These are phyloP conservation scores for Tricholauxania praeusta DNA, from an alignment of 2,888 invertebrate genomes.

Conservation along the genomic window DNA sequence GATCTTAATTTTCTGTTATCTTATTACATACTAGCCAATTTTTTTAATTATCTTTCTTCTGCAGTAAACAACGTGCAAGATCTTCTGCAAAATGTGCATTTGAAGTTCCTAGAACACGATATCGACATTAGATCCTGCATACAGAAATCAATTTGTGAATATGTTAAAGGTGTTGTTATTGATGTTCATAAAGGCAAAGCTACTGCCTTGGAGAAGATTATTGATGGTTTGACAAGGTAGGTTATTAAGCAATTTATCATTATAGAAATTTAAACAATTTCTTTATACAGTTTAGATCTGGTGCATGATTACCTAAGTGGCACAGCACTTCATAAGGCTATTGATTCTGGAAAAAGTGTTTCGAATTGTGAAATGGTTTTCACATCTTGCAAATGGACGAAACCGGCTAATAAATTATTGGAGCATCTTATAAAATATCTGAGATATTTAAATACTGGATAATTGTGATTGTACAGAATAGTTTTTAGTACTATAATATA, in stretches of 20 bases:
- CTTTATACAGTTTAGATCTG: slow-evolving; percentile 59
- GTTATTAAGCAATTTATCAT: slow-evolving; percentile 32
- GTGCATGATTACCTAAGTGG: slow-evolving; percentile 67
- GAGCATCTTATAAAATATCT: slow-evolving; percentile 44
- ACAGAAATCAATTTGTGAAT: slow-evolving; percentile 73
- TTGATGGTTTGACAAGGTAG: slow-evolving; percentile 70
- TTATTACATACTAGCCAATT: neutral
- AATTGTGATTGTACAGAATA: too few species aligned
- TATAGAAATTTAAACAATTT: neutral
- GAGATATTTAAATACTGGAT: slow-evolving; percentile 29
- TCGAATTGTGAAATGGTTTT: slow-evolving; percentile 67
- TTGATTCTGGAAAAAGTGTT: slow-evolving; percentile 67
- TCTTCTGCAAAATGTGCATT: slow-evolving; percentile 69
- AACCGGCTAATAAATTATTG: slow-evolving; percentile 43
- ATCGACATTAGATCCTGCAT: slow-evolving; percentile 74
- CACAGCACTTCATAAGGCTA: slow-evolving; percentile 71
- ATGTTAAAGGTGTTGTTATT: slow-evolving; percentile 66
- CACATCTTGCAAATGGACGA: slow-evolving; percentile 67
- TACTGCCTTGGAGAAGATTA: slow-evolving; percentile 68
- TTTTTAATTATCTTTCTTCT: slow-evolving; percentile 17
- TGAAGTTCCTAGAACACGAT: slow-evolving; percentile 71
- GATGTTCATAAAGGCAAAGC: slow-evolving; percentile 64
- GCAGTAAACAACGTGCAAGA: slow-evolving; percentile 56
- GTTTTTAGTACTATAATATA: too few species aligned
- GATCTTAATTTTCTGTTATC: too few species aligned